Conservation (phyloP, 2,888 invertebrate species). For the Gisinianus flammeolus region DNA sequence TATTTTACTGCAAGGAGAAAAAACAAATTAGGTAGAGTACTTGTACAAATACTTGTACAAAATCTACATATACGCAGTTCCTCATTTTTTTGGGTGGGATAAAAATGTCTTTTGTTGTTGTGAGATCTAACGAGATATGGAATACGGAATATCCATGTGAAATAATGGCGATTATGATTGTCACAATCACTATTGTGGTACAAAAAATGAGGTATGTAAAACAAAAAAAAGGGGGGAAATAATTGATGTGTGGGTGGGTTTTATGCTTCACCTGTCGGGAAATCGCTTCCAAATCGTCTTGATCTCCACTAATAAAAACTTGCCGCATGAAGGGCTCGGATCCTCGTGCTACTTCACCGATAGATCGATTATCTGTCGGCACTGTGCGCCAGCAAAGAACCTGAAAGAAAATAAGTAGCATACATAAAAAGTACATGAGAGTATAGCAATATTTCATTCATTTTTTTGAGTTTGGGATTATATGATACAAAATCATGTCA, state of each 20-base stretch:
- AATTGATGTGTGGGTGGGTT: not conserved
- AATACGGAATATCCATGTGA: too few relatives aligned
- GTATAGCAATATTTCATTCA: not conserved
- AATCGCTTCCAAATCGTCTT: conserved; percentile 68
- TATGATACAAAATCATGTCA: not conserved
- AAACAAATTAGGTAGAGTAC: too few relatives aligned
- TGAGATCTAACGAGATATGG: too few relatives aligned
- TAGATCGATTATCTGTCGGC: conserved; percentile 81
- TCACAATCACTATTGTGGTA: too few relatives aligned
- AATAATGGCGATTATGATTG: too few relatives aligned
- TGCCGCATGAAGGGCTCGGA: conserved; percentile 97
- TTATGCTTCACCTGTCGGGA: conserved; percentile 68
- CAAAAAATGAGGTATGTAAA: conserved; percentile 1
- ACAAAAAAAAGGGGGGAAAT: not conserved
- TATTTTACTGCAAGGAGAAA: too few relatives aligned
- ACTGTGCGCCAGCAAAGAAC: conserved; percentile 94
- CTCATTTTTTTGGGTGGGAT: too few relatives aligned
- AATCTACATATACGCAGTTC: too few relatives aligned
- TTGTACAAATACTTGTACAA: too few relatives aligned
- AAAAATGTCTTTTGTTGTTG: too few relatives aligned
- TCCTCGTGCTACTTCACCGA: conserved; percentile 90
- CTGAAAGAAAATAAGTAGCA: conserved; percentile 60
- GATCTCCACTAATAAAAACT: conserved; percentile 80
- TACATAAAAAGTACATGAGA: not conserved
- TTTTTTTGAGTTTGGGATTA: not conserved